Conservation (phyloP, 2,797 vertebrate genomes). For the Macroramphosus scolopax region DNA sequence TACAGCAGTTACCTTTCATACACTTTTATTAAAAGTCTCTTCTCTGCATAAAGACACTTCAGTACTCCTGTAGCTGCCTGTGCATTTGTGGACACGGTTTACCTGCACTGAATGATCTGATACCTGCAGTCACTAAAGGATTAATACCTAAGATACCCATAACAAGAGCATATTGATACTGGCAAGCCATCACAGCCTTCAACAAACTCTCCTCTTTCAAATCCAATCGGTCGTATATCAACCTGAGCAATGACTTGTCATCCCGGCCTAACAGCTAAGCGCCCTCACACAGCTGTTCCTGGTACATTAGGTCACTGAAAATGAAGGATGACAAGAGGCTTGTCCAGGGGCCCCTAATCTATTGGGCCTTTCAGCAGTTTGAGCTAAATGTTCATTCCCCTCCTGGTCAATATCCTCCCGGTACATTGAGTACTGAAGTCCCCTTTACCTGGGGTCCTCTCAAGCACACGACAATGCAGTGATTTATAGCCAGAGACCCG, state of each 20-base stretch:
- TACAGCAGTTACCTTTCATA: not conserved
- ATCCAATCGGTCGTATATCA: constrained; percentile 67
- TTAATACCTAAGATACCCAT: constrained; percentile 23
- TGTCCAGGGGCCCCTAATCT: constrained; percentile 52
- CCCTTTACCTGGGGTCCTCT: constrained; percentile 10
- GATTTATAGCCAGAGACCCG: constrained; percentile 8
- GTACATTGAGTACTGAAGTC: constrained; percentile 27
- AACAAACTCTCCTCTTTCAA: constrained; percentile 57
- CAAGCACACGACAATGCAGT: not conserved
- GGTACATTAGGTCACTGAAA: constrained; percentile 60
- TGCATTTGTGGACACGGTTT: not conserved
- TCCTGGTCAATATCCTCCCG: constrained; percentile 30
- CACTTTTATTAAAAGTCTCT: not conserved
- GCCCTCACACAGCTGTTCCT: constrained; percentile 64
- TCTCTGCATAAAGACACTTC: not conserved
- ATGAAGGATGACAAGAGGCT: constrained; percentile 43
- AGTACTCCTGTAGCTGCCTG: not conserved
- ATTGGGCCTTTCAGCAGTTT: constrained; percentile 55
- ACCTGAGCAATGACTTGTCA: constrained; percentile 67
- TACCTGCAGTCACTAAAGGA: not conserved
- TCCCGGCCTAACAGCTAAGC: constrained; percentile 51
- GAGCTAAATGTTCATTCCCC: constrained; percentile 40
- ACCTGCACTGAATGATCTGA: not conserved
- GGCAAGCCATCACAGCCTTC: constrained; percentile 46
- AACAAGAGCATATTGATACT: constrained; percentile 47